phyloP scores from a whole-genome alignment of 2,888 invertebrate species.

The Hanleya hanleyi region DNA sequence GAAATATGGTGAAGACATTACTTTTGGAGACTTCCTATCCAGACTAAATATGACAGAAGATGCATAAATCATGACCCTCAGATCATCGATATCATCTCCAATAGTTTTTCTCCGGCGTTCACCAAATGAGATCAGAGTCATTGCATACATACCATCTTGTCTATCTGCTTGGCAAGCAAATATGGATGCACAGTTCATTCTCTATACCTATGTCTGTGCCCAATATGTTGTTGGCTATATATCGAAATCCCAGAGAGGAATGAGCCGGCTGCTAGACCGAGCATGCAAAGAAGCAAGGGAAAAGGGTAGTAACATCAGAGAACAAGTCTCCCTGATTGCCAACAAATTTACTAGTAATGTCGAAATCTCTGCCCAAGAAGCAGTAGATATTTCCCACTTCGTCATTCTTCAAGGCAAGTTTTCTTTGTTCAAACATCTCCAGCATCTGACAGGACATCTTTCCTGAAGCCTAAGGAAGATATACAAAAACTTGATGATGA shows the following conservation, averaged over 20 bases:
- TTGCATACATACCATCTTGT: neutral
- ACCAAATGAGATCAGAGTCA: neutral
- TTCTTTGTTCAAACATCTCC: neutral
- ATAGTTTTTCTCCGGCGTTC: neutral
- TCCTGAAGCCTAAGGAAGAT: too few relatives aligned
- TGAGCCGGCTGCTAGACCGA: neutral
- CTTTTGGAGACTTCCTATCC: neutral
- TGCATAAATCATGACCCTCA: neutral
- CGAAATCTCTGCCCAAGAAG: neutral
- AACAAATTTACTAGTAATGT: neutral
- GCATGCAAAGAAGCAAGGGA: neutral
- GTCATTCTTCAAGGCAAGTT: neutral
- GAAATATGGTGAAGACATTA: neutral
- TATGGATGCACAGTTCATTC: neutral
- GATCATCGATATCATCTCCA: neutral
- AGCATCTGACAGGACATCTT: neutral
- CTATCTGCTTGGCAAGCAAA: neutral
- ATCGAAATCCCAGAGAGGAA: neutral
- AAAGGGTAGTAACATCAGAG: neutral
- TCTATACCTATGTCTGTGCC: neutral
- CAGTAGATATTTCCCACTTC: neutral
- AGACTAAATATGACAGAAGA: neutral
- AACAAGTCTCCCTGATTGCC: neutral
- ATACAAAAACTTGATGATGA: neutral
- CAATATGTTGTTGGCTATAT: neutral